phyloP scores from a whole-genome alignment of 2,888 invertebrate genomes.

The Tenthredo notha region DNA sequence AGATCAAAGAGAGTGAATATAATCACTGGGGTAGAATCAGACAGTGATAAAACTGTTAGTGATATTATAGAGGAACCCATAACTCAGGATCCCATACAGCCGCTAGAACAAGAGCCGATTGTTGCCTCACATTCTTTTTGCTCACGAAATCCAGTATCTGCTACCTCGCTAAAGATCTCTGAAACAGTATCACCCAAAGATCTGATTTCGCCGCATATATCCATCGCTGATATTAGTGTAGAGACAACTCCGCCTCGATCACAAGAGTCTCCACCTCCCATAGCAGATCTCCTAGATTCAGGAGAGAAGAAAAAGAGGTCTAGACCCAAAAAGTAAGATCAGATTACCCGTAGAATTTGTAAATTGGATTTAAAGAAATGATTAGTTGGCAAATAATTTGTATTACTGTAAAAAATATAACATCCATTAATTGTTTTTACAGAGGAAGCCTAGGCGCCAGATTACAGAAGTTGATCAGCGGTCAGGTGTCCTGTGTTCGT shows the following conservation, averaged over 20 bases:
- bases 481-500: slow-evolving; percentile 66
- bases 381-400: not conserved
- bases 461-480: slow-evolving; percentile 64
- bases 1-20: not conserved
- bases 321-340: slow-evolving; percentile 63
- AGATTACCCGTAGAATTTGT: not conserved
- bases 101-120: slow-evolving; percentile 45
- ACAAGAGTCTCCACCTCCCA: not conserved
- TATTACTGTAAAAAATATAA: not conserved
- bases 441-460: slow-evolving; percentile 68
- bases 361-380: not conserved
- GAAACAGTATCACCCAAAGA: slow-evolving; percentile 62
- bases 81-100: not conserved
- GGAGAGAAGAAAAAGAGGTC: slow-evolving; percentile 60
- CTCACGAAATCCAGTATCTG: slow-evolving; percentile 43
- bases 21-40: slow-evolving; percentile 52
- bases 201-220: not conserved
- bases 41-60: slow-evolving; percentile 59
- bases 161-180: slow-evolving; percentile 35
- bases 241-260: slow-evolving; percentile 58
- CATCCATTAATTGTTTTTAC: slow-evolving; percentile 54
- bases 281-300: slow-evolving; percentile 50
- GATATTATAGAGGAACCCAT: slow-evolving; percentile 64
- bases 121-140: not conserved
- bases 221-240: slow-evolving; percentile 52